Percentiles rank a stretch among this genome's conserved stretches.
Evolutionary conservation across 2,113 vertebrate species (phyloP).

Genomic region (Chaetorhynchus papuensis): DNA sequence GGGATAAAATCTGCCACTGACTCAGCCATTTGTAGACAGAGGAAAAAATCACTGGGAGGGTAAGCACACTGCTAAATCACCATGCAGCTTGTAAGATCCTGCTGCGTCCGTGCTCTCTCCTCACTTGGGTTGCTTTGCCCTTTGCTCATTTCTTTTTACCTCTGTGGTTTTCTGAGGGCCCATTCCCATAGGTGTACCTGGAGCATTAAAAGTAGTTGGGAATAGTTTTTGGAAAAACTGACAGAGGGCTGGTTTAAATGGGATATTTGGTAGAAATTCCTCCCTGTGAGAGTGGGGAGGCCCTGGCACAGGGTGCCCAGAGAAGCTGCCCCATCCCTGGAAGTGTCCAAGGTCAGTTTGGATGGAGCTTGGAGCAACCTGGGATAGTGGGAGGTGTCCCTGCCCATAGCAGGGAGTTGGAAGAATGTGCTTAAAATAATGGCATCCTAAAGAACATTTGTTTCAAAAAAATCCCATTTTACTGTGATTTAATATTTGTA

Average conservation of each 20-base stretch:
- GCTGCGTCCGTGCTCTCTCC: not conserved
- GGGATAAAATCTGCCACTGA: not conserved
- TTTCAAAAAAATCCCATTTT: not conserved
- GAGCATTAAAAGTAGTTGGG: not conserved
- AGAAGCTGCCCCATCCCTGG: not conserved
- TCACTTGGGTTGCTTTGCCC: not conserved
- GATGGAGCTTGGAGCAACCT: not conserved
- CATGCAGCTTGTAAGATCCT: not conserved
- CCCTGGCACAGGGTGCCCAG: not conserved
- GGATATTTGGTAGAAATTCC: not conserved
- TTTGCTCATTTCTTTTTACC: not conserved
- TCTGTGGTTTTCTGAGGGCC: not conserved
- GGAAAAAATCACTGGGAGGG: not conserved
- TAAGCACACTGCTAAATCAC: not conserved
- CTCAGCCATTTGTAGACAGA: not conserved
- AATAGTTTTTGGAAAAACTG: not conserved
- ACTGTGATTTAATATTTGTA: not conserved
- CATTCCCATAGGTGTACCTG: not conserved
- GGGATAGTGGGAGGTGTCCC: not conserved
- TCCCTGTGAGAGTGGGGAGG: not conserved
- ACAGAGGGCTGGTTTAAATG: not conserved
- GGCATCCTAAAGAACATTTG: not conserved
- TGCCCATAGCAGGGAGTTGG: not conserved
- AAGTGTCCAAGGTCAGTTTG: fast-evolving
- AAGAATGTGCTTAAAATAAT: not conserved